Conservation (phyloP, 2,113 vertebrate genomes). For the Hypanus sabinus region DNA sequence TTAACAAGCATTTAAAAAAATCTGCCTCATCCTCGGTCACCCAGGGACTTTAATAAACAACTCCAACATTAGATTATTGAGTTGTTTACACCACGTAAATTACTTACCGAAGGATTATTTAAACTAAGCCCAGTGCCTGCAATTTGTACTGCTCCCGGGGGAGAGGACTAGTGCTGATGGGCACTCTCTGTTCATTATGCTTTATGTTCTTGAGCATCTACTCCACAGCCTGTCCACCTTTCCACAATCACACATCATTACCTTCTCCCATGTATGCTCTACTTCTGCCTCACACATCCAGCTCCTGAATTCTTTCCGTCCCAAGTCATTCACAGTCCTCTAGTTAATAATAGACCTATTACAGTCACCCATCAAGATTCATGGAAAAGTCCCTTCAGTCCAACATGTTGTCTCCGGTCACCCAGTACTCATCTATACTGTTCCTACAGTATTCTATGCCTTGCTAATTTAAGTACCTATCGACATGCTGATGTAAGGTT, state of each 20-base stretch:
- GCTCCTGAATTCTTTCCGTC: not conserved
- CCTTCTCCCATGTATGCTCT: not conserved
- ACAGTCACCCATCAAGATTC: not conserved
- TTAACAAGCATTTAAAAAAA: not conserved
- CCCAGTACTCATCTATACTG: no score
- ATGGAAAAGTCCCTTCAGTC: no score
- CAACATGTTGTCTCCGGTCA: no score
- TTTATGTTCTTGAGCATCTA: not conserved
- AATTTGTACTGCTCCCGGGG: not conserved
- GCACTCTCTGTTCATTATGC: not conserved
- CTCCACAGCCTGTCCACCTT: not conserved
- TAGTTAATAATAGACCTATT: not conserved
- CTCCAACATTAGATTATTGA: slow-evolving; percentile 32
- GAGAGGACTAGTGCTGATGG: not conserved
- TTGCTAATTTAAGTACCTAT: no score
- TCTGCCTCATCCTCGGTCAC: not conserved
- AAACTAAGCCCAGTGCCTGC: not conserved
- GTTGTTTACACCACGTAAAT: slow-evolving; percentile 23
- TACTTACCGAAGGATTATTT: slow-evolving; percentile 27
- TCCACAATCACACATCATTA: not conserved
- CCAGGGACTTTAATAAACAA: slow-evolving; percentile 23
- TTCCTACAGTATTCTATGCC: no score
- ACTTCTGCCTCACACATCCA: not conserved
- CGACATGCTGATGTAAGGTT: no score
- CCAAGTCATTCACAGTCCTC: not conserved